Evolutionary conservation across 2,888 invertebrate species (phyloP), one percentile per base, ranked within the genome.

Genomic region (Drosophila silvestris): DNA sequence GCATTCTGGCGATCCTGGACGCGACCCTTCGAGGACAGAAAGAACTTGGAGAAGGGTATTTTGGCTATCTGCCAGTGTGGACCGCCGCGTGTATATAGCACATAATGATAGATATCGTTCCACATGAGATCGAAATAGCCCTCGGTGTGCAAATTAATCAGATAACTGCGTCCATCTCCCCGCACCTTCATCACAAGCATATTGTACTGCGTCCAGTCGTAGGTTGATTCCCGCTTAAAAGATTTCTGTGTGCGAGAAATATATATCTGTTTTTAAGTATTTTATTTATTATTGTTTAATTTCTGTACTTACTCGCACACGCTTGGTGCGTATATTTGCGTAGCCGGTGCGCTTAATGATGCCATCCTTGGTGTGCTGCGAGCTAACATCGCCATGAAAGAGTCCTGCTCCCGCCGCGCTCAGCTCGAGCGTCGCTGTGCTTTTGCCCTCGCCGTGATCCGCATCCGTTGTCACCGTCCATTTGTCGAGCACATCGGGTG

Each of bases 51-150:
- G 94, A 99, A 98, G 2, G 99, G 99, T 90, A 99, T 97, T 97
- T 96, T 97, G 33, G 96, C 95, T 74, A 96, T 94, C 94, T 99
- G 99, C 99, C 99, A 99, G 92, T 99, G 99, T 0, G 99, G 99
- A 0, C 99, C 99, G 47, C 99, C 99, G 93, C 99, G 95, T 0
- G 99, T 99, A 92, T 96, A 98, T 6, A 99, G 94, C 0, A 96
- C 95, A 93, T 96, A 99, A 88, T 96, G 96, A 92, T 96, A 98
- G 22, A 97, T 95, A 93, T 99, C 98, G 92, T 97, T 96, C 97
- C 97, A 98, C n/a, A 95, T 95, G 35, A 98, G 93, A 93, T 99
- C 99, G 89, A 95, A 97, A 82, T 95, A 95, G 3, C 97, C 97
- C 85, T 96, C 96, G 0, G 95, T 95, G 57, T 96, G 95, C 61